Base-by-base conservation (phyloP, 30 jellyfish, hydroid and myxozoan genomes). In the Aurelia coerulea region DNA sequence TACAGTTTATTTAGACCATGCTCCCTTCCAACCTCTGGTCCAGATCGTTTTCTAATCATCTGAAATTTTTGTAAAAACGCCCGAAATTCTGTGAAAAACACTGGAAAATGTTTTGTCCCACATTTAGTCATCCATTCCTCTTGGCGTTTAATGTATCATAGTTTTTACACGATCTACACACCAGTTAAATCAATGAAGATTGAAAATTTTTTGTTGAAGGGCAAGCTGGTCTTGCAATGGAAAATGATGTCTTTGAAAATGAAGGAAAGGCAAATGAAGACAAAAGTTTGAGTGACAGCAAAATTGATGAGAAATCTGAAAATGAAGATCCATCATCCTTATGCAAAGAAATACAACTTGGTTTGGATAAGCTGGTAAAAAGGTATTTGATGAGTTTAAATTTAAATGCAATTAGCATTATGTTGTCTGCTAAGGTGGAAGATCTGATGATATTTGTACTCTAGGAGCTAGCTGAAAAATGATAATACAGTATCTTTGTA, bases 291-390 rank as follows among this genome's bases (percentile, higher is more conserved):
- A 39, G 5, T 37, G 68, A 69, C 17, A n/a, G n/a, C 23, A 56
- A 29, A 33, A 70, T 7, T 19, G 71, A 51, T 70, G 92, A 68
- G 23, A 42, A 71, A 56, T 31, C 50, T 23, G 33, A 16, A 23
- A 19, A 50, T 46, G 76, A 50, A 11, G 53, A 50, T 13, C 19
- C 69, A 3, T 17, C 54, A 7, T 15, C 62, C 46, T 12, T 62
- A 19, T 29, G 50, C 14, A 76, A 84, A 23, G 93, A 84, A 65
- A 73, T 86, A 19, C 39, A 56, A 41, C n/a, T 13, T 13, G 76
- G 60, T 32, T 66, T 70, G 72, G 89, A 77, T 19, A 62, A 37
- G 65, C 10, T 65, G 11, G 81, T 64, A 35, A 76, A 54, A 62
- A 76, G 90, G 90, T 64, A 33, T 29, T 33, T 29, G 64, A 3